A percentile compares a stretch with the other conserved stretches of the same genome.
phyloP scores from a whole-genome alignment of 2,113 vertebrate species.

The Anas platyrhynchos region DNA sequence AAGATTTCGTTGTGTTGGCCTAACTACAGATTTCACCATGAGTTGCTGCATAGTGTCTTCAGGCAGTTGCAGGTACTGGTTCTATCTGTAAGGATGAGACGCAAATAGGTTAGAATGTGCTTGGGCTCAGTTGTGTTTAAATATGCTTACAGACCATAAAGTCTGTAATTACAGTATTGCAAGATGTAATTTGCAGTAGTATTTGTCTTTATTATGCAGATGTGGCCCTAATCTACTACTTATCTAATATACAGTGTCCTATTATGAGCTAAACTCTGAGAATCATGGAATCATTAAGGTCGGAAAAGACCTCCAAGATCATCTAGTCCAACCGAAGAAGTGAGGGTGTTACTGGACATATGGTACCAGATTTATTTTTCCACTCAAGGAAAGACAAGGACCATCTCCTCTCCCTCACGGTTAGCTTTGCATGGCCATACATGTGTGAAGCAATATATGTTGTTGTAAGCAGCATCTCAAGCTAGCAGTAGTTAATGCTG shows the following conservation, averaged over 20 bases:
- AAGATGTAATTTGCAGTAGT: background rate
- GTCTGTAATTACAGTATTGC: constrained; percentile 10
- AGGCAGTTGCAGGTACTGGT: background rate
- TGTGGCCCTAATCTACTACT: background rate
- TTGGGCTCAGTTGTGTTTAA: background rate
- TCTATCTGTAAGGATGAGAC: background rate
- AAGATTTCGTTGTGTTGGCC: background rate
- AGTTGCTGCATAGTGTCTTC: background rate
- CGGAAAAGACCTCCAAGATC: no score
- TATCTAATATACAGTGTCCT: background rate
- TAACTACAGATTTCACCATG: background rate
- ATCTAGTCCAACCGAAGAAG: background rate
- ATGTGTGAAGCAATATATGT: background rate
- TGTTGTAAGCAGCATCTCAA: background rate
- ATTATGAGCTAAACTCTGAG: background rate
- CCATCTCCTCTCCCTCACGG: background rate
- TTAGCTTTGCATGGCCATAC: background rate
- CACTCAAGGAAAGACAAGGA: background rate
- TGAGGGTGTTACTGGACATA: background rate
- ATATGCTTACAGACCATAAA: background rate
- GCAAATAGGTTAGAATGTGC: background rate
- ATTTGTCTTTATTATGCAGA: constrained; percentile 12
- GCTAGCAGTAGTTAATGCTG: background rate
- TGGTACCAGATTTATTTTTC: background rate
- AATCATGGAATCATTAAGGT: no score